These are phyloP conservation scores for Megathymus violae DNA, from an alignment of 1,140 invertebrate species.

Conservation along the genomic window DNA sequence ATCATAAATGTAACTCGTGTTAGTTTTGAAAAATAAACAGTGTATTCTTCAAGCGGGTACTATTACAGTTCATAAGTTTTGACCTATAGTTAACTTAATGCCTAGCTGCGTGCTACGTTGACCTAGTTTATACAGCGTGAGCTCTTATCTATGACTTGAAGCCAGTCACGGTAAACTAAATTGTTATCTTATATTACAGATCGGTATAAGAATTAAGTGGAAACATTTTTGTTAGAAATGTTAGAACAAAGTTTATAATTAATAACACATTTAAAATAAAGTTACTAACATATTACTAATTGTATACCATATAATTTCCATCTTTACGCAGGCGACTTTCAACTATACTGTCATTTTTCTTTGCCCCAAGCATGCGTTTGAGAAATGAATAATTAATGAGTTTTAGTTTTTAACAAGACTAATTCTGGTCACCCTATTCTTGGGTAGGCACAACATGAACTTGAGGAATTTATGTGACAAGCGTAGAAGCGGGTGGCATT, in stretches of 20 bases:
- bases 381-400: too few relatives aligned
- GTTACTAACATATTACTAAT: too few relatives aligned
- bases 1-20: too few relatives aligned
- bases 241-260: not conserved
- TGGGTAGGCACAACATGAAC: slow-evolving; percentile 56
- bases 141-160: slow-evolving; percentile 19
- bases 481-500: slow-evolving; percentile 60
- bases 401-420: too few relatives aligned
- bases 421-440: slow-evolving; percentile 42
- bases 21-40: too few relatives aligned
- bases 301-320: too few relatives aligned
- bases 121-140: slow-evolving; percentile 21
- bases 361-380: too few relatives aligned
- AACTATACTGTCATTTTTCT: too few relatives aligned
- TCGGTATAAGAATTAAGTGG: too few relatives aligned
- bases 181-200: slow-evolving; percentile 1
- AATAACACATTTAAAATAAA: too few relatives aligned
- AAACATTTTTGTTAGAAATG: not conserved
- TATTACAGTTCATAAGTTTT: not conserved
- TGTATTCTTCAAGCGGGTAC: too few relatives aligned
- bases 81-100: not conserved
- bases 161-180: slow-evolving; percentile 15
- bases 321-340: too few relatives aligned
- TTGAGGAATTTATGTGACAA: slow-evolving; percentile 74
- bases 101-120: slow-evolving; percentile 3